A percentile compares a stretch with the other conserved stretches of the same genome.
phyloP scores from a whole-genome alignment of 2,797 vertebrate species.

The Chiroxiphia lanceolata region DNA sequence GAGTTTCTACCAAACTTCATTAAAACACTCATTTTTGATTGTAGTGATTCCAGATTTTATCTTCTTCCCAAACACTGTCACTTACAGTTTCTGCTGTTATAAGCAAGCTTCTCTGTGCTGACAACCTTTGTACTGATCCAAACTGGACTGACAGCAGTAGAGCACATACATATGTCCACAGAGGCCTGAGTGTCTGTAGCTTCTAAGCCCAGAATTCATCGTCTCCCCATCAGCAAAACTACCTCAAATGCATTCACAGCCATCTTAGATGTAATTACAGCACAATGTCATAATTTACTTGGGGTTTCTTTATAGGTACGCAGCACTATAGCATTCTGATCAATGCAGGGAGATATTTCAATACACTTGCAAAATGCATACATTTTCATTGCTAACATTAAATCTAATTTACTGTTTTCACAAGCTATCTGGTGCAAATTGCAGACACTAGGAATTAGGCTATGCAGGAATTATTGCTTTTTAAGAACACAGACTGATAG shows the following conservation, averaged over 20 bases:
- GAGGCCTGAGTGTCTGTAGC: neutral
- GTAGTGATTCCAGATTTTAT: neutral
- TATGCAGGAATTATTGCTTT: neutral
- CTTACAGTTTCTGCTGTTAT: neutral
- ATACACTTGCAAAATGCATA: neutral
- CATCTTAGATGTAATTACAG: neutral
- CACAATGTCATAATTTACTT: neutral
- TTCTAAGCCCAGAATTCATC: neutral
- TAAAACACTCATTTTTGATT: fast-evolving
- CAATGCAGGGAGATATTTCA: neutral
- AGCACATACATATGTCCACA: fast-evolving
- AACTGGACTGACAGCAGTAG: neutral
- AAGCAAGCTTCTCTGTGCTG: neutral
- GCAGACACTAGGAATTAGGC: neutral
- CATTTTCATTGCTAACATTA: neutral
- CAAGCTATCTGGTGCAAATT: neutral
- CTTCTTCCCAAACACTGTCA: neutral
- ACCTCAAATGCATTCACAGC: neutral
- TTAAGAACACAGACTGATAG: neutral
- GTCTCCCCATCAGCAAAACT: neutral
- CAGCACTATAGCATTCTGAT: neutral
- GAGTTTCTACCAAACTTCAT: neutral
- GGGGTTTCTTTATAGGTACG: neutral
- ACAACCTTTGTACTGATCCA: neutral
- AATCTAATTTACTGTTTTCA: neutral